Conservation (phyloP, 2,888 invertebrate species). For the Himalopsyche japonica region DNA sequence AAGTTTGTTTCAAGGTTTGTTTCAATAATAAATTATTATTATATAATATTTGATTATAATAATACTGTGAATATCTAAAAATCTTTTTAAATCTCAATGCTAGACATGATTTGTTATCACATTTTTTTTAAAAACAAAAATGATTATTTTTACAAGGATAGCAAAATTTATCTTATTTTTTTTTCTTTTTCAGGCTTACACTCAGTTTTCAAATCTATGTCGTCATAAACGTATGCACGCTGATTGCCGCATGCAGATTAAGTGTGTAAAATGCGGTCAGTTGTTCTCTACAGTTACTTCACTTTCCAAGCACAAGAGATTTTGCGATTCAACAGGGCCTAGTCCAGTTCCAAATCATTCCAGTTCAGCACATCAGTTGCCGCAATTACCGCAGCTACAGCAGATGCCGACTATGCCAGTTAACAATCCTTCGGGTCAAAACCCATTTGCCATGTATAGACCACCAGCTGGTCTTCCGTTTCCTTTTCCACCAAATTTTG, state of each 20-base stretch:
- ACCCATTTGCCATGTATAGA: slow-evolving; percentile 75
- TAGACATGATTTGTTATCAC: too few species aligned
- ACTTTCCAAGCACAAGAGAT: slow-evolving; percentile 92
- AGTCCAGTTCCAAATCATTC: slow-evolving; percentile 52
- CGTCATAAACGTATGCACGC: slow-evolving; percentile 99
- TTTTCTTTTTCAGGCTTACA: slow-evolving; percentile 76
- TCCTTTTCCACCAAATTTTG: slow-evolving; percentile 67
- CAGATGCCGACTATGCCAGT: slow-evolving; percentile 54
- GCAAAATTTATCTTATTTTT: slow-evolving; percentile 28
- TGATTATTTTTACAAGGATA: too few species aligned
- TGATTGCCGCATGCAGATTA: slow-evolving; percentile 90
- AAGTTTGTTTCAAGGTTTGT: slow-evolving; percentile 89
- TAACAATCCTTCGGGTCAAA: slow-evolving; percentile 54
- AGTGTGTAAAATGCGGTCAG: slow-evolving; percentile 93
- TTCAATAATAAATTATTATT: neutral
- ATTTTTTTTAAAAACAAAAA: too few species aligned
- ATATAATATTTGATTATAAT: too few species aligned
- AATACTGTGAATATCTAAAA: too few species aligned
- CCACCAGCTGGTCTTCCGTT: slow-evolving; percentile 64
- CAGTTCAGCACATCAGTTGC: slow-evolving; percentile 50
- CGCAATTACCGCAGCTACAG: slow-evolving; percentile 53
- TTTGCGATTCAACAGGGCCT: slow-evolving; percentile 83
- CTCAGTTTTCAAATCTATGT: slow-evolving; percentile 98
- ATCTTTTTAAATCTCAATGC: too few species aligned
- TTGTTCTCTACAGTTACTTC: slow-evolving; percentile 91